Percentiles rank a stretch among this genome's conserved stretches.
These are phyloP conservation scores for Gortyna flavago DNA, from an alignment of 2,888 invertebrate genomes.

Conservation along the genomic window DNA sequence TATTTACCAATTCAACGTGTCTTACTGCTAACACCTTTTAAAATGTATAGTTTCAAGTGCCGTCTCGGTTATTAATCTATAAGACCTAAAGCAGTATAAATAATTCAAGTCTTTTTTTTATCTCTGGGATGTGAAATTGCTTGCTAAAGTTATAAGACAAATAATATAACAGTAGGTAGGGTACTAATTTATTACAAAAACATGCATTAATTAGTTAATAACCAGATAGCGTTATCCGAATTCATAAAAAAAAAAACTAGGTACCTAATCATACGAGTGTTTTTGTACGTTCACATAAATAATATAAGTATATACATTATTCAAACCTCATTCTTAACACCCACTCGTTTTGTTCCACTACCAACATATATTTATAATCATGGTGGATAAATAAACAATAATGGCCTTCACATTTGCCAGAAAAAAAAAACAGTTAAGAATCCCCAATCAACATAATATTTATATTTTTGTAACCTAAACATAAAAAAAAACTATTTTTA, in stretches of 20 bases:
- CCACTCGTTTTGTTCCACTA: conserved; percentile 32
- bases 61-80: conserved; percentile 37
- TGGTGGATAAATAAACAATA: conserved; percentile 48
- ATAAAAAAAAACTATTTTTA: conserved; percentile 18
- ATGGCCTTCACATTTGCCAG: conserved; percentile 47
- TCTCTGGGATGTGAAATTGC: conserved; percentile 2
- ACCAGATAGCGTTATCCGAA: conserved; percentile 2
- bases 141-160: conserved; percentile 26
- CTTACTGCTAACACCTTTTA: conserved; percentile 40
- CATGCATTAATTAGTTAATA: neutral
- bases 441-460: conserved; percentile 44
- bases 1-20: conserved; percentile 33
- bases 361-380: conserved; percentile 27
- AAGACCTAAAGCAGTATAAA: conserved; percentile 4
- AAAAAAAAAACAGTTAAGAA: conserved; percentile 39
- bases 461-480: conserved; percentile 30
- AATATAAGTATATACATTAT: conserved; percentile 18
- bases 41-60: conserved; percentile 42
- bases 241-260: conserved; percentile 12
- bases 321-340: conserved; percentile 28
- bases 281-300: neutral
- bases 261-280: neutral
- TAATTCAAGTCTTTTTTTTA: conserved; percentile 16
- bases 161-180: neutral
- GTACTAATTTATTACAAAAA: neutral